A percentile compares a stretch with the other conserved stretches of the same genome.
Conservation (phyloP, 2,113 vertebrate genomes). For the Cnemophilus loriae region DNA sequence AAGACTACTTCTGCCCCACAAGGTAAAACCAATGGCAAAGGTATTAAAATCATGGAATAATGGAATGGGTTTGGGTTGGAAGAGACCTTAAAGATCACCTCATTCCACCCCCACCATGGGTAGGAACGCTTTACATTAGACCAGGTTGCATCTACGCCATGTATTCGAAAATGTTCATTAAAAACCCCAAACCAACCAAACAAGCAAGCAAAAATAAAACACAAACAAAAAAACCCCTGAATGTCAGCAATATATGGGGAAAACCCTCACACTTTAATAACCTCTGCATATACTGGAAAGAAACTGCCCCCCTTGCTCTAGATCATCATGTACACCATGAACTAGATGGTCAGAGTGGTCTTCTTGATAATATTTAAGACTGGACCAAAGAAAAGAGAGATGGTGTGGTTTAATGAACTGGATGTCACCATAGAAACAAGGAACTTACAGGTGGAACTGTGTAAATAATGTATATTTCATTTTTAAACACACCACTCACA, state of each 20-base stretch:
- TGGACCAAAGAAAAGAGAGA: neutral
- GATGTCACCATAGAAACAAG: neutral
- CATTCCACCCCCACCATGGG: neutral
- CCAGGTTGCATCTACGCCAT: accelerated
- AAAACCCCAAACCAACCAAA: neutral
- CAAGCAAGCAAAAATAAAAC: neutral
- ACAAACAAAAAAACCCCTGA: accelerated
- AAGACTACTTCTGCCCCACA: neutral
- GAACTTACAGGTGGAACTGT: neutral
- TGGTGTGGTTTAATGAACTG: neutral
- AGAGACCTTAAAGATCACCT: neutral
- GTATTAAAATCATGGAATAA: neutral
- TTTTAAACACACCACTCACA: neutral
- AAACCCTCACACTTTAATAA: neutral
- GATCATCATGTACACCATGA: accelerated
- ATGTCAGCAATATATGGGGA: neutral
- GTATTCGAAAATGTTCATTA: neutral
- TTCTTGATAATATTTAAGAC: neutral
- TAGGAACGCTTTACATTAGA: neutral
- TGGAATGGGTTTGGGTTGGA: neutral
- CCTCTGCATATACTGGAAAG: neutral
- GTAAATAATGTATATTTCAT: neutral
- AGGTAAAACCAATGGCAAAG: neutral
- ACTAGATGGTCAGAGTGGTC: neutral
- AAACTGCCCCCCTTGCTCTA: neutral